Evolutionary conservation across 2,888 invertebrate species (phyloP).

Genomic region (Trichacis sp.): DNA sequence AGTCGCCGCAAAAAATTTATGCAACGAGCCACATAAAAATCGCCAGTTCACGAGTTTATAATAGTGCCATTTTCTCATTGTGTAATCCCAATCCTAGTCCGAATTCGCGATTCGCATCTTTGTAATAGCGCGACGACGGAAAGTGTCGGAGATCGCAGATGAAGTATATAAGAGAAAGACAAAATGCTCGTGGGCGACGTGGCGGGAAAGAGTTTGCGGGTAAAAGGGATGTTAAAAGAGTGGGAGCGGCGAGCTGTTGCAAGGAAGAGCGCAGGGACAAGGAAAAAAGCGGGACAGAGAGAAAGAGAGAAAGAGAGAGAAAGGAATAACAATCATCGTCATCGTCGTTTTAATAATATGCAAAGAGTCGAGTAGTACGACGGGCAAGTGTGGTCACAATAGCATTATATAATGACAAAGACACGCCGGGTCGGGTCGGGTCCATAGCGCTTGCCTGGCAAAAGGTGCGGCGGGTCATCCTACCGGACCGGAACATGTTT

Average conservation of each 20-base stretch:
- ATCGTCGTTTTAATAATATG: conserved; percentile 65
- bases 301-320: conserved; percentile 49
- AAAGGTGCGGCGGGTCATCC: conserved; percentile 70
- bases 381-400: conserved; percentile 69
- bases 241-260: conserved; percentile 27
- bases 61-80: not conserved
- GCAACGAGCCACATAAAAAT: not conserved
- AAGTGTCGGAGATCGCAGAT: conserved; percentile 35
- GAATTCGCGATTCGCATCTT: not conserved
- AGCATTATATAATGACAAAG: conserved; percentile 70
- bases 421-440: conserved; percentile 62
- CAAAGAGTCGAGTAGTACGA: conserved; percentile 61
- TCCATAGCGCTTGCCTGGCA: conserved; percentile 67
- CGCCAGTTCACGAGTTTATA: not conserved
- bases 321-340: conserved; percentile 70
- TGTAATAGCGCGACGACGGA: conserved; percentile 8
- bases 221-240: conserved; percentile 30
- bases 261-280: conserved; percentile 28
- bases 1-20: too few relatives aligned
- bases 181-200: conserved; percentile 13
- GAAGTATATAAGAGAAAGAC: conserved; percentile 23
- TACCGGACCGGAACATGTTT: conserved; percentile 69
- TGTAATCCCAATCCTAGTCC: conserved; percentile 1
- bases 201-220: conserved; percentile 18
- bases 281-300: too few relatives aligned